Percentiles rank a stretch among this genome's conserved stretches.
These are phyloP conservation scores for Cyclargus thomasi DNA, from an alignment of 1,140 invertebrate species.

Conservation along the genomic window DNA sequence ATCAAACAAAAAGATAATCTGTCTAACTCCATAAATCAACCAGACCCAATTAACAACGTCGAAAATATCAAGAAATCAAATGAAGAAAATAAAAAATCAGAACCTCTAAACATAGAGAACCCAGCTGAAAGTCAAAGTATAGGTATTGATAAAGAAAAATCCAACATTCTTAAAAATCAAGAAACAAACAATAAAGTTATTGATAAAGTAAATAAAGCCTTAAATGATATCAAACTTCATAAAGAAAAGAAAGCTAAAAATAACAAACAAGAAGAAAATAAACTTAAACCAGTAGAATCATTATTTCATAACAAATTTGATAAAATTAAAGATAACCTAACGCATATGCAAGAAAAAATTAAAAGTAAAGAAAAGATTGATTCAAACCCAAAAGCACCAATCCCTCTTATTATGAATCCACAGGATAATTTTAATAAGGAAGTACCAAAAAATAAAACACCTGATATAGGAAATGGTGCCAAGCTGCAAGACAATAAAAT, in stretches of 20 bases:
- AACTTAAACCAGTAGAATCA: slow-evolving; percentile 8
- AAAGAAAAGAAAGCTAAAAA: background rate
- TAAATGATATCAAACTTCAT: background rate
- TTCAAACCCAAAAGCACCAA: slow-evolving; percentile 28
- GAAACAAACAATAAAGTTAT: background rate
- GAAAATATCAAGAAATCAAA: background rate
- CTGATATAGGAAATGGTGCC: background rate
- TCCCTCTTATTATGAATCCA: slow-evolving; percentile 37
- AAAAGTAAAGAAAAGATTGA: slow-evolving; percentile 10
- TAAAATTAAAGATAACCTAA: background rate
- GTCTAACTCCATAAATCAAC: background rate
- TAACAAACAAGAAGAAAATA: background rate
- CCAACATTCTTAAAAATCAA: background rate
- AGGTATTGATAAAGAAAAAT: background rate
- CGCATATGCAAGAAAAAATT: background rate
- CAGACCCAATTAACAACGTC: background rate
- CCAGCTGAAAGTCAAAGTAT: background rate
- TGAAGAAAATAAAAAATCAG: background rate
- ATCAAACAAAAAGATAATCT: slow-evolving; percentile 49
- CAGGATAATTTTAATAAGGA: slow-evolving; percentile 8
- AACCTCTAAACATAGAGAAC: background rate
- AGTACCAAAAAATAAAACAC: slow-evolving; percentile 12
- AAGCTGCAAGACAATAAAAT: slow-evolving; percentile 25
- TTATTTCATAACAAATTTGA: background rate
- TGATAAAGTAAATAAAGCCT: background rate